phyloP scores from a whole-genome alignment of 2,797 vertebrate species.

The Ibycter americanus region DNA sequence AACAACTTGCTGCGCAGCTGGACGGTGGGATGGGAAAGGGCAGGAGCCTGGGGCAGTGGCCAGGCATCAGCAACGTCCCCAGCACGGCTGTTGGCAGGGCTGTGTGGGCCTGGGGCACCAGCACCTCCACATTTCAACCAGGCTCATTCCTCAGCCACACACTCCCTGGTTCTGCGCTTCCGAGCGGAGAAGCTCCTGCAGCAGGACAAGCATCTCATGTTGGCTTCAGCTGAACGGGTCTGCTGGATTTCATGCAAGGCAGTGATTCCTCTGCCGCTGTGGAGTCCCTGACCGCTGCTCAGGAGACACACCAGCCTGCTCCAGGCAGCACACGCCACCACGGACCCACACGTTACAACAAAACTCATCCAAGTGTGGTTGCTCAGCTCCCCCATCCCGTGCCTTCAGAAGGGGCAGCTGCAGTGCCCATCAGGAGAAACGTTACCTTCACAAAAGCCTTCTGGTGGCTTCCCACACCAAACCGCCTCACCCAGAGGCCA shows the following conservation, averaged over 20 bases:
- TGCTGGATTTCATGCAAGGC: neutral
- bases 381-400: rapidly evolving
- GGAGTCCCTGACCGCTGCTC: neutral
- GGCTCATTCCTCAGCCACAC: rapidly evolving
- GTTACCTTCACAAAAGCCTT: neutral
- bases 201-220: rapidly evolving
- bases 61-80: neutral
- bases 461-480: neutral
- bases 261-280: rapidly evolving
- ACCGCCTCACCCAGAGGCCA: neutral
- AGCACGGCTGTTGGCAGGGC: neutral
- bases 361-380: rapidly evolving
- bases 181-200: rapidly evolving
- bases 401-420: neutral
- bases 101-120: rapidly evolving
- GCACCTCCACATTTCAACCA: neutral
- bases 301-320: neutral
- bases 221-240: neutral
- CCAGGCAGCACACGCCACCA: neutral
- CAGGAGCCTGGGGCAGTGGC: rapidly evolving
- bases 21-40: rapidly evolving
- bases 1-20: neutral
- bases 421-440: neutral
- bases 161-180: neutral
- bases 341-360: rapidly evolving